These are phyloP conservation scores for Conus canariensis DNA, from an alignment of 2,888 invertebrate genomes.

Conservation along the genomic window DNA sequence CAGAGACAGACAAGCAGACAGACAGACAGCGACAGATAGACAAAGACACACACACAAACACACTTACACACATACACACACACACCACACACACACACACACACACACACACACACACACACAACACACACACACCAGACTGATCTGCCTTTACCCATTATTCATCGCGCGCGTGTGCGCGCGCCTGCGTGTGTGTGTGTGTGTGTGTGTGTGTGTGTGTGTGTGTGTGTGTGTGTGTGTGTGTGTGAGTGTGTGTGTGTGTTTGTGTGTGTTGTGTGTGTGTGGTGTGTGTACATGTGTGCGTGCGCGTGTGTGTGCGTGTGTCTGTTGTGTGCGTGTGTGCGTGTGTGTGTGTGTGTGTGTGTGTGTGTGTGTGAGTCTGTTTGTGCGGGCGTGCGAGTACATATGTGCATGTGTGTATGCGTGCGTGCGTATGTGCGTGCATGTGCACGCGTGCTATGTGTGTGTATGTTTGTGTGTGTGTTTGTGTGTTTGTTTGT, in stretches of 20 bases:
- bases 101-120: no score
- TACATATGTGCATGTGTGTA: not conserved
- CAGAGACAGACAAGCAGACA: no score
- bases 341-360: not conserved
- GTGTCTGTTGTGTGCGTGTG: not conserved
- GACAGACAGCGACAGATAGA: no score
- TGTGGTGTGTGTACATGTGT: not conserved
- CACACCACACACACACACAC: no score
- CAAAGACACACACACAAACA: no score
- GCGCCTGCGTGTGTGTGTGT: not conserved
- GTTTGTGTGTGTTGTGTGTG: not conserved
- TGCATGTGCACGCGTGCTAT: not conserved
- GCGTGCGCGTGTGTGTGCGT: not conserved
- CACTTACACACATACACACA: no score
- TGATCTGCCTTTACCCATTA: no score
- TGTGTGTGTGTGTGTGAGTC: not conserved
- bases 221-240: not conserved
- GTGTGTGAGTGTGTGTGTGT: not conserved
- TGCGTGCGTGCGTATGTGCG: not conserved
- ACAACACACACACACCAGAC: no score
- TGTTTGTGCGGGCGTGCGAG: not conserved
- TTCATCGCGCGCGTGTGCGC: not conserved
- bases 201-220: conserved; percentile 4
- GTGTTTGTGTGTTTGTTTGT: not conserved
- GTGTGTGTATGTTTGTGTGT: not conserved